Base-by-base conservation (phyloP, 2,113 vertebrate species). In the Steatornis caripensis region DNA sequence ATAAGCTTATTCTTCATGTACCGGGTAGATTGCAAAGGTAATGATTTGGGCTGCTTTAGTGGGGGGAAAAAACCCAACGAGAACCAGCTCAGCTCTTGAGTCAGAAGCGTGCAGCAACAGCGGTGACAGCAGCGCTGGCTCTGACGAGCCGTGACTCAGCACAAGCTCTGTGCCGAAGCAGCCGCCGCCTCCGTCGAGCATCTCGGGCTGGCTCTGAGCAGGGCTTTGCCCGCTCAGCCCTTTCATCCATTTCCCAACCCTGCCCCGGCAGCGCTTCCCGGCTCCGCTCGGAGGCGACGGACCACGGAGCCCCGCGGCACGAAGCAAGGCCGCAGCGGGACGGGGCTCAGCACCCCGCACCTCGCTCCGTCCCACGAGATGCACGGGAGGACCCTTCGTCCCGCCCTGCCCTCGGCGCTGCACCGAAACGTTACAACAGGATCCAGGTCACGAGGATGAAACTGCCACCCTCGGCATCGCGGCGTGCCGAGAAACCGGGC, bases 111-210 rank as follows among this genome's bases (percentile, higher is more conserved):
- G 41, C 62, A 41, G 51, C 39, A 14, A 9, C 24, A 11, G 72
- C 49, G 1, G 83, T 78, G 94, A 87, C 93, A 85, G 70, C 61
- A 78, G 84, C 6, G 32, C 90, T 15, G 68, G 64, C 88, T 85
- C 48, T n/a, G 76, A 82, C 51, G 18, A 36, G 79, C 77, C 6
- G 66, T 96, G 96, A 97, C 82, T 95, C 96, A 96, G 95, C 94
- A 78, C 70, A 4, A 26, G 43, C 91, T 76, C 84, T 15, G 11
- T 8, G 76, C 22, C 1, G 34, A 8, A 87, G 91, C 54, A 54
- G 68, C 6, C 60, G 6, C 78, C 93, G 68, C 95, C 94, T 91
- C 81, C 12, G 0, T 17, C 2, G 4, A 60, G 53, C 82, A 23
- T 19, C 93, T 3, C 6, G 4, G 11, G 32, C 48, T 7, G 65